These are phyloP conservation scores for Numenius arquata DNA, from an alignment of 2,113 vertebrate genomes.

Conservation along the genomic window DNA sequence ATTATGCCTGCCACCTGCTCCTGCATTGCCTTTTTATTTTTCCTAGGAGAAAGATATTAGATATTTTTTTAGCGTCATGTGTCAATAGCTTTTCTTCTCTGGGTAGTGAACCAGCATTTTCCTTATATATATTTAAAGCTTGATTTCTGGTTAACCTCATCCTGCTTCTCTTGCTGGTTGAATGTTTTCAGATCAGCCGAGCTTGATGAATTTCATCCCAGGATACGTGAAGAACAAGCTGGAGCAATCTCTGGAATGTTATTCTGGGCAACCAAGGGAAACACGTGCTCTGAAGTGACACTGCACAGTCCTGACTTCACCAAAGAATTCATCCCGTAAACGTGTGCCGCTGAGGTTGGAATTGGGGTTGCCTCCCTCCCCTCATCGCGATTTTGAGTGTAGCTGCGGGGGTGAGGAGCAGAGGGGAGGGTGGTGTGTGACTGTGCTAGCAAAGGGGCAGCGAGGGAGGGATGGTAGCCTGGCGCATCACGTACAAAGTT, in stretches of 20 bases:
- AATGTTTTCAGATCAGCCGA: neutral
- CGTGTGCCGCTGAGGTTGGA: neutral
- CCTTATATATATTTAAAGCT: neutral
- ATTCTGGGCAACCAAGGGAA: neutral
- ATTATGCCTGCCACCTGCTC: neutral
- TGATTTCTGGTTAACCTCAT: neutral
- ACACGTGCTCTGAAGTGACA: neutral
- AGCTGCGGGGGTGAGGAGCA: neutral
- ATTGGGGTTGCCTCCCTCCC: neutral
- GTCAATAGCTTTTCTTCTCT: neutral
- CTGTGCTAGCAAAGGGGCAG: neutral
- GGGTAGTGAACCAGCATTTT: neutral
- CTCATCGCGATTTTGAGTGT: accelerated
- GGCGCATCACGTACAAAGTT: neutral
- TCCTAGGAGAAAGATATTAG: neutral
- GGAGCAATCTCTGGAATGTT: conserved; percentile 6
- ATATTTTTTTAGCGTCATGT: neutral
- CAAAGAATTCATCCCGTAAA: neutral
- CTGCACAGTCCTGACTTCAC: neutral
- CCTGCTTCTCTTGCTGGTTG: neutral
- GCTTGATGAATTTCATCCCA: neutral
- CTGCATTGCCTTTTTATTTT: neutral
- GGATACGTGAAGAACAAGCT: neutral
- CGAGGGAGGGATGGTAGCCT: neutral
- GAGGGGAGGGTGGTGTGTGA: accelerated